Base-by-base conservation (phyloP, 53 echinoderm and acorn worm species). In the Echinarachnius parma region DNA sequence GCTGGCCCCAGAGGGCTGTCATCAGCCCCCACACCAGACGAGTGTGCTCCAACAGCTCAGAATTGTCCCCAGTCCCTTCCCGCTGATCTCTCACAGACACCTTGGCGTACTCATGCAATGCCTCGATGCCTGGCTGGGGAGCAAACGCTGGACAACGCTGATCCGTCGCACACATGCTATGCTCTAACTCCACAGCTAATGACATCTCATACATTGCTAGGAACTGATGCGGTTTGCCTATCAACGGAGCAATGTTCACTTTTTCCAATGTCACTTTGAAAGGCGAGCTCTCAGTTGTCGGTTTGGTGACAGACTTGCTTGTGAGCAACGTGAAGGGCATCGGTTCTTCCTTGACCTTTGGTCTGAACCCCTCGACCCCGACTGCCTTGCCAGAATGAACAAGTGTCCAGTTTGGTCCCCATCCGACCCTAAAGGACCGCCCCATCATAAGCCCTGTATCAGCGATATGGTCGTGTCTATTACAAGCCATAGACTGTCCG, bases 321-420 rank as follows among this genome's bases (percentile, higher is more conserved):
- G 89, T 80, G 25, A 98, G 71, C 34, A 88, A 61, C 2, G 86
- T 77, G 63, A 98, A 98, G 9, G 81, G 46, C 23, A 72, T 60
- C 1, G 83, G 79, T 33, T 98, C 98, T 29, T 90, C 83, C 57
- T 94, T 94, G 48, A 89, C 37, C 46, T 72, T 72, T 3, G 74
- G 74, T 26, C 28, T 37, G 28, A 56, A 5, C 37, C 55, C 74
- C 34, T 57, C 46, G 9, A 72, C 57, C 15, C 90, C 90, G 4
- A 95, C 60, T 9, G 90, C 84, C 46, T 78, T 84, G 34, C 96
- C 96, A 64, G 86, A 84, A 67, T 95, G 96, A 44, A 81, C 87
- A 54, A 95, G 60, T 22, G 83, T 95, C 90, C 90, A 95, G 84
- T 90, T 86, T 23, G 90, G 84, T 27, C 90, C 90, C 87, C 90